Evolutionary conservation across 2,113 vertebrate genomes (phyloP).

Genomic region (Bucco capensis): DNA sequence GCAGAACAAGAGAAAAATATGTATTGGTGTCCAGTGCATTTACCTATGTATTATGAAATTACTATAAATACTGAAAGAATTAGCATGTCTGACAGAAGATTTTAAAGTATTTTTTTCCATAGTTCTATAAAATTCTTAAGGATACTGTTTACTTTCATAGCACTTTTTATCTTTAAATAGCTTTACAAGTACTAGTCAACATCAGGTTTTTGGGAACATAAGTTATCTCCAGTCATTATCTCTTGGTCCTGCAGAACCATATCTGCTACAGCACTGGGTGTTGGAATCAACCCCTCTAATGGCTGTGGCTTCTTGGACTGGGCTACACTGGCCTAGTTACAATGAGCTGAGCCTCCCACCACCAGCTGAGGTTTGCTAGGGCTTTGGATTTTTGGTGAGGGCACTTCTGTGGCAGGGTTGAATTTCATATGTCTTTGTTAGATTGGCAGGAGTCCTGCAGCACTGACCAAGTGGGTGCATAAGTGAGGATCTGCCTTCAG

Average conservation of each 20-base stretch:
- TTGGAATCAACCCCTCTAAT: neutral
- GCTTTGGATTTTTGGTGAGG: neutral
- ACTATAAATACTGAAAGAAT: neutral
- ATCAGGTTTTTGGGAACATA: neutral
- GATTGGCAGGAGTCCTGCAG: neutral
- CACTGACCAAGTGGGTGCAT: fast-evolving
- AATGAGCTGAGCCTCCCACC: neutral
- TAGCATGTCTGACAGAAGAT: neutral
- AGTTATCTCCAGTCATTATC: neutral
- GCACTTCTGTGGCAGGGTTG: neutral
- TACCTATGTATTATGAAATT: neutral
- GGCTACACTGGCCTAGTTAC: neutral
- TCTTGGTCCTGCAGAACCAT: neutral
- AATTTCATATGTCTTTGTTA: neutral
- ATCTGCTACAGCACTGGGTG: neutral
- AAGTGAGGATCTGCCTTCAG: neutral
- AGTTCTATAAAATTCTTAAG: neutral
- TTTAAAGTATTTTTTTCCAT: neutral
- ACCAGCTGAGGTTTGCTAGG: neutral
- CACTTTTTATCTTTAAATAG: neutral
- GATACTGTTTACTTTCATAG: neutral
- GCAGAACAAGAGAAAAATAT: neutral
- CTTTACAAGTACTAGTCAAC: neutral
- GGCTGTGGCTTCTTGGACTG: neutral
- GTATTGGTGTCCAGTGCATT: neutral